These are phyloP conservation scores for Metopia argyrocephala DNA, from an alignment of 2,888 invertebrate species.

Conservation along the genomic window DNA sequence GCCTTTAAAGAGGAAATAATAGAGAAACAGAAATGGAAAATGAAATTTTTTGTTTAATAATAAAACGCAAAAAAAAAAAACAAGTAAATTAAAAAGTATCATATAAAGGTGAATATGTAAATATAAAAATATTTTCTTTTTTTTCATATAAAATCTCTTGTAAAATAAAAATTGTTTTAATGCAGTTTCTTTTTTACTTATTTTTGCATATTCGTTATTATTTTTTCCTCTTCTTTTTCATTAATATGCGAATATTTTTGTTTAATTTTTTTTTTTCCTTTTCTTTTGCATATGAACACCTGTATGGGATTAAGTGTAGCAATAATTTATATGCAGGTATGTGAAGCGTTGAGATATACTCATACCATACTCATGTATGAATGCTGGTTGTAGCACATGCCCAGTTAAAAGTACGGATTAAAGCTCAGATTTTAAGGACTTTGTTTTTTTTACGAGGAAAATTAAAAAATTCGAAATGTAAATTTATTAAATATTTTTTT, in stretches of 20 bases:
- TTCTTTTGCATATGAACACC: conserved; percentile 59
- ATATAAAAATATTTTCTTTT: conserved; percentile 8
- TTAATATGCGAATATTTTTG: conserved; percentile 37
- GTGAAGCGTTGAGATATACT: not conserved
- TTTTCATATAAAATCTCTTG: conserved; percentile 4
- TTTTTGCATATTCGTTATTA: not conserved
- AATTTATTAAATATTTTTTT: not conserved
- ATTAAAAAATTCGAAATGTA: not conserved
- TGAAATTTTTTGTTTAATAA: not conserved
- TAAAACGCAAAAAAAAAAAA: too few species aligned
- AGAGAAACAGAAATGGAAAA: not conserved
- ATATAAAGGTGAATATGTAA: conserved; percentile 12
- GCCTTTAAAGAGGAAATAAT: conserved; percentile 72
- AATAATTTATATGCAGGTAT: conserved; percentile 30
- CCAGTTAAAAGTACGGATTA: not conserved
- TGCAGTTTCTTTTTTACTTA: conserved; percentile 18
- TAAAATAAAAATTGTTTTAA: conserved; percentile 41
- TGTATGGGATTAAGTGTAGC: conserved; percentile 52
- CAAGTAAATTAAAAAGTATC: not conserved
- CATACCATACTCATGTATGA: not conserved
- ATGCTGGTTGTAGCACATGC: not conserved
- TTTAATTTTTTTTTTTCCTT: not conserved
- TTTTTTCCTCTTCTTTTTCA: conserved; percentile 2
- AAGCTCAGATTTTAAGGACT: not conserved
- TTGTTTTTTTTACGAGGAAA: not conserved